Percentiles rank a stretch among this genome's conserved stretches.
These are phyloP conservation scores for Athetis lepigone DNA, from an alignment of 2,888 invertebrate species.

Conservation along the genomic window DNA sequence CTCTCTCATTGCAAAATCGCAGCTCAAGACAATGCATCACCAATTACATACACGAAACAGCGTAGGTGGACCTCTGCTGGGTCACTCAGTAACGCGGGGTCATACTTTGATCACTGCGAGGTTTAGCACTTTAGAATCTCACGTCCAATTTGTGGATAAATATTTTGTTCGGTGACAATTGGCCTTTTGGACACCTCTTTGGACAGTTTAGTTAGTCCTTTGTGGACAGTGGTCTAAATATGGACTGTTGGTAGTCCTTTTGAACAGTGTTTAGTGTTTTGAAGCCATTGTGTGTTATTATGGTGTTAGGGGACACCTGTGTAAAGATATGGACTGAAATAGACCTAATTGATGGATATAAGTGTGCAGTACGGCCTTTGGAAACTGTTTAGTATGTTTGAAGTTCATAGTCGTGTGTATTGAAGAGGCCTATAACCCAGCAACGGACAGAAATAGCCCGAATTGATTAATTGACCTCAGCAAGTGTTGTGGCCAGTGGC, in stretches of 20 bases:
- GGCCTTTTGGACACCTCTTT: neutral
- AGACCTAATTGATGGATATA: too few relatives aligned
- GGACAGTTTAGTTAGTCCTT: neutral
- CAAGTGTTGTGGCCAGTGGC: neutral
- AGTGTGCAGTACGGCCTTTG: too few relatives aligned
- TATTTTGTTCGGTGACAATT: neutral
- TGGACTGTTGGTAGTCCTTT: neutral
- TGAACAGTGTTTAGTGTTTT: neutral
- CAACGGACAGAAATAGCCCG: too few relatives aligned
- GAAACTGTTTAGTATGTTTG: too few relatives aligned
- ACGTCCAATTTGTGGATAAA: neutral
- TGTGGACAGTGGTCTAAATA: neutral
- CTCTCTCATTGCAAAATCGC: slow-evolving; percentile 33
- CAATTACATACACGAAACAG: slow-evolving; percentile 48
- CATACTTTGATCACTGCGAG: slow-evolving; percentile 44
- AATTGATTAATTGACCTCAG: neutral
- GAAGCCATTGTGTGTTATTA: neutral
- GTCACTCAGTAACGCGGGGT: slow-evolving; percentile 54
- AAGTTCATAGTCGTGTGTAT: too few relatives aligned
- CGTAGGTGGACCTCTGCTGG: slow-evolving; percentile 53
- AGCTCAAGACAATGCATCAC: slow-evolving; percentile 26
- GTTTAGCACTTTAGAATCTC: slow-evolving; percentile 14
- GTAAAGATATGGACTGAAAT: neutral
- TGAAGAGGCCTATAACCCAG: too few relatives aligned
- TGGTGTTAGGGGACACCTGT: neutral